phyloP scores from a whole-genome alignment of 1,140 invertebrate species.

The Reticulitermes speratus region DNA sequence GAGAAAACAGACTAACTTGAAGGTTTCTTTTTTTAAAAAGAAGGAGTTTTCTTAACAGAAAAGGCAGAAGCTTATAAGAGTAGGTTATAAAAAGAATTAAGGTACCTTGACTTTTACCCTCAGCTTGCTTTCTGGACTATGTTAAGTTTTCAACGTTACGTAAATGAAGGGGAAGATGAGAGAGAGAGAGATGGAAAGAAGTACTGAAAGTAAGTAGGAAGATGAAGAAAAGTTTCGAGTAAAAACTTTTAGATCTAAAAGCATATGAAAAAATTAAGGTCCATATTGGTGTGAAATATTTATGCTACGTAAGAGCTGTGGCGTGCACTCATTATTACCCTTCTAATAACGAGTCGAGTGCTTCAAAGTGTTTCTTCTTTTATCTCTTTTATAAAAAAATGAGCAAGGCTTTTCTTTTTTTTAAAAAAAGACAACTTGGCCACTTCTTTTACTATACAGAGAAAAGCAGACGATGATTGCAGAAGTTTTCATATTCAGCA shows the following conservation, averaged over 20 bases:
- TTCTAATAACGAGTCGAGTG: neutral
- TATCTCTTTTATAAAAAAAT: neutral
- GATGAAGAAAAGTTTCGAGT: neutral
- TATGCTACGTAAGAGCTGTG: slow-evolving; percentile 24
- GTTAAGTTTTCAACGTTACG: neutral
- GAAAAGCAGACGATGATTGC: neutral
- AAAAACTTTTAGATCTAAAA: slow-evolving; percentile 17
- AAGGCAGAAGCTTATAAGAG: neutral
- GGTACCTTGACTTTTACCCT: neutral
- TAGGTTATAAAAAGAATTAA: slow-evolving; percentile 15
- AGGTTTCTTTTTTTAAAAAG: neutral
- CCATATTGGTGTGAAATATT: slow-evolving; percentile 22
- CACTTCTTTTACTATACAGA: neutral
- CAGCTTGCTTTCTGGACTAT: slow-evolving; percentile 5
- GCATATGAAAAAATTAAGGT: slow-evolving; percentile 27
- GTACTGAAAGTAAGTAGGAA: neutral
- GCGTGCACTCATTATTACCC: neutral
- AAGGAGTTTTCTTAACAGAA: neutral
- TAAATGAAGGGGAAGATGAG: neutral
- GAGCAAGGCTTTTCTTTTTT: neutral
- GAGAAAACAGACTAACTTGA: slow-evolving; percentile 22
- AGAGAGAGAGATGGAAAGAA: neutral
- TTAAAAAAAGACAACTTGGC: neutral
- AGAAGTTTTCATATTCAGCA: neutral
- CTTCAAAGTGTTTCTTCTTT: neutral